Evolutionary conservation across 1,140 invertebrate species (phyloP), one percentile per base, ranked within the genome.

Genomic region (Heliconius congener): DNA sequence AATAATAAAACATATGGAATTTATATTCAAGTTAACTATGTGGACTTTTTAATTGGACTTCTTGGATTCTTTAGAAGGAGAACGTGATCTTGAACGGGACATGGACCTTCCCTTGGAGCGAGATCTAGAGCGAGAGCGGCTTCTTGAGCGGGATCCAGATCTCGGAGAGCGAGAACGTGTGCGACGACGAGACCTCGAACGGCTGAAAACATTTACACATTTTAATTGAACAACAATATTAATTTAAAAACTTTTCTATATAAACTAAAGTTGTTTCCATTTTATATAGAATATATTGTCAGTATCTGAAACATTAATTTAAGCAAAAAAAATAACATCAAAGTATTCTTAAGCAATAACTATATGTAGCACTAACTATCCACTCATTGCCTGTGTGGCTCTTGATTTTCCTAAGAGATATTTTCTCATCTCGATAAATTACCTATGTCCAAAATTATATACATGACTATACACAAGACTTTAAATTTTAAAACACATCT

Each of bases 31-130:
- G 55, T 70, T 50, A 55, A 9, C 34, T 30, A 46, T 75, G 78
- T 77, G 80, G 74, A 77, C 60, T 66, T 66, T 27, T 86, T 91
- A 94, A 85, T 91, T 91, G 30, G 92, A 94, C 81, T 94, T 94
- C 81, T 94, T 94, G 18, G 93, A 94, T 82, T 93, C 91, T 87
- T 94, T 94, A 73, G 92, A 94, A 82, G 89, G 88, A 55, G 93
- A 94, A 57, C 93, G 88, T 80, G 93, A 94, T 82, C 93, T 88
- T 55, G 92, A 93, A 42, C 92, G 87, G 23, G 93, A 94, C 86
- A 90, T 89, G 1, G 93, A 94, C 73, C 93, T 89, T 77, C 88
- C 88, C 83, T 93, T 92, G 78, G 93, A 94, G 73, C 93, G 92
- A 8, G 93, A 94, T 66, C 93, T 87, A 8, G 89, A 91, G 72